Evolutionary conservation across 2,797 vertebrate species (phyloP).

Genomic region (Emydoidea blandingii): DNA sequence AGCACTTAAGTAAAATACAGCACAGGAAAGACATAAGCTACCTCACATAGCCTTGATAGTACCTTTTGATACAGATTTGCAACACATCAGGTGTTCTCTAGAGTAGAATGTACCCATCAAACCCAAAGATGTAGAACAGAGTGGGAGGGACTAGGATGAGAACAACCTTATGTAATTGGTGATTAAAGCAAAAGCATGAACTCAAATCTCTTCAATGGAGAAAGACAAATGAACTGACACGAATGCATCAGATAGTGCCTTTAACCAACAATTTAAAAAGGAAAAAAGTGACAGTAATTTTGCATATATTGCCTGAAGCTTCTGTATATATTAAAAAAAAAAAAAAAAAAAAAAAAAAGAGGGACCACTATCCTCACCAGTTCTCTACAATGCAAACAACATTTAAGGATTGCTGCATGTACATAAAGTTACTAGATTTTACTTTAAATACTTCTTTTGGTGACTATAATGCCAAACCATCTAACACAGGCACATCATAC

Average conservation of each 20-base stretch:
- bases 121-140: neutral
- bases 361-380: neutral
- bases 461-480: neutral
- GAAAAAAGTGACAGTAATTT: neutral
- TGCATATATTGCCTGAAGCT: neutral
- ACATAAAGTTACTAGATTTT: neutral
- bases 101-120: no score
- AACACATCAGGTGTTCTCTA: neutral
- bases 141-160: neutral
- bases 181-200: rapidly evolving
- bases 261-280: neutral
- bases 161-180: neutral
- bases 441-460: neutral
- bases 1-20: neutral
- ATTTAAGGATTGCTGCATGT: neutral
- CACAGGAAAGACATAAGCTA: neutral
- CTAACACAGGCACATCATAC: neutral
- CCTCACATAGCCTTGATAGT: neutral
- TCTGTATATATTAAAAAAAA: neutral
- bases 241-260: neutral
- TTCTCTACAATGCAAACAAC: neutral
- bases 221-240: neutral
- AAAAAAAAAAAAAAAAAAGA: neutral
- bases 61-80: neutral
- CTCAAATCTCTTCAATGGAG: neutral